Base-by-base conservation (phyloP, 2,888 invertebrate species). In the Brachyptera risi region DNA sequence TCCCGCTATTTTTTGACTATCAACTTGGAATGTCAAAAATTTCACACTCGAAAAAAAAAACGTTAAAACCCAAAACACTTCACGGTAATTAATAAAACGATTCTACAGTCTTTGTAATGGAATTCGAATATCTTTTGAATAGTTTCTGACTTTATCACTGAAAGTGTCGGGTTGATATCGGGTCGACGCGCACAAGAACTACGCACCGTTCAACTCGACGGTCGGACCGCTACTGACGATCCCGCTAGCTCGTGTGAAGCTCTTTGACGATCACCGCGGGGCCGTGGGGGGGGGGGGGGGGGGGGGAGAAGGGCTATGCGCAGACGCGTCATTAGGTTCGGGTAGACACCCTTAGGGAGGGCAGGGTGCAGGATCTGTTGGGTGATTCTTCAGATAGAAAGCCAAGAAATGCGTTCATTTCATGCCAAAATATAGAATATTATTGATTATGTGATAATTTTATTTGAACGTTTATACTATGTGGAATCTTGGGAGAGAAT, bases 221-320 rank as follows among this genome's bases (percentile, higher is more conserved):
- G 54, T 37, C n/a, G n/a, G 21, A 13, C 35, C 37, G 37, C 54
- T 31, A 54, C 54, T 54, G 54, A 37, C 19, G 2, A 2, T 49
- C 26, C 27, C 31, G 17, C 15, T 26, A 26, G 50, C 27, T 11
- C 15, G 17, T 42, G 13, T 31, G 35, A 40, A 40, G 5, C 23
- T 15, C 49, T 49, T 26, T 49, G 49, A 31, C 27, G 26, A 40
- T 5, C 21, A 21, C 21, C 23, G 24, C 4, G 21, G 11, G 15
- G 40, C 2, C 21, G 47, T 11, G 7, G 47, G 47, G 24, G 19
- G 23, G 24, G 47, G 24, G 5, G 21, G 47, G 47, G 19, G 47
- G 23, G 47, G 47, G 24, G 47, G 5, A 19, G 11, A 5, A 7
- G 47, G 47, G 9, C 23, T 24, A n/a, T 21, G 21, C 44, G 19